Evolutionary conservation across 92 coral and sea anemone species (phyloP).

Genomic region (Porites cylindrica): DNA sequence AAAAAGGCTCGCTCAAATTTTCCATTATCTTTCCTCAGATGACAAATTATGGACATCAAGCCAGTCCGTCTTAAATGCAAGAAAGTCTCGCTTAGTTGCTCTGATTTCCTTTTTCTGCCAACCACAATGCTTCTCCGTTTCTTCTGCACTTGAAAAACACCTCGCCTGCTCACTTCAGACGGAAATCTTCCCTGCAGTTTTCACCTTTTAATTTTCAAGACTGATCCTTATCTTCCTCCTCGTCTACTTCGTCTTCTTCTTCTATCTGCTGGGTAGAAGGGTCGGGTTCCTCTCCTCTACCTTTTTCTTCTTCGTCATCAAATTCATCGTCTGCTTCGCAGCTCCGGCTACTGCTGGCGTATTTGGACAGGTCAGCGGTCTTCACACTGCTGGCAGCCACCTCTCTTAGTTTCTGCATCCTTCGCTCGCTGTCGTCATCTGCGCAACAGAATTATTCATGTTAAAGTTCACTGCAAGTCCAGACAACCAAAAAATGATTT

Average conservation of each 20-base stretch:
- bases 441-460: neutral
- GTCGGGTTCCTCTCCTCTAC: neutral
- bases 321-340: constrained; percentile 99
- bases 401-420: constrained; percentile 42
- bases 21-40: too few relatives aligned
- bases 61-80: neutral
- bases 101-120: neutral
- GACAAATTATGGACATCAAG: too few relatives aligned
- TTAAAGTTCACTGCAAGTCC: neutral
- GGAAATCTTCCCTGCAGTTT: constrained; percentile 4
- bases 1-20: too few relatives aligned
- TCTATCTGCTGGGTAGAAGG: neutral
- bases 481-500: too few relatives aligned
- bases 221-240: neutral
- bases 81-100: neutral
- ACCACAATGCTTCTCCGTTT: neutral
- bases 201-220: neutral
- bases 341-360: constrained; percentile 95
- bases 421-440: constrained; percentile 54
- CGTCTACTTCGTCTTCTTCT: neutral
- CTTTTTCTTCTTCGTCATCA: constrained; percentile 69
- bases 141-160: neutral
- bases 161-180: neutral
- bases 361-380: constrained; percentile 68
- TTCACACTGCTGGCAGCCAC: constrained; percentile 14